phyloP scores from a whole-genome alignment of 2,797 vertebrate species.

The Cheirogaleus major region DNA sequence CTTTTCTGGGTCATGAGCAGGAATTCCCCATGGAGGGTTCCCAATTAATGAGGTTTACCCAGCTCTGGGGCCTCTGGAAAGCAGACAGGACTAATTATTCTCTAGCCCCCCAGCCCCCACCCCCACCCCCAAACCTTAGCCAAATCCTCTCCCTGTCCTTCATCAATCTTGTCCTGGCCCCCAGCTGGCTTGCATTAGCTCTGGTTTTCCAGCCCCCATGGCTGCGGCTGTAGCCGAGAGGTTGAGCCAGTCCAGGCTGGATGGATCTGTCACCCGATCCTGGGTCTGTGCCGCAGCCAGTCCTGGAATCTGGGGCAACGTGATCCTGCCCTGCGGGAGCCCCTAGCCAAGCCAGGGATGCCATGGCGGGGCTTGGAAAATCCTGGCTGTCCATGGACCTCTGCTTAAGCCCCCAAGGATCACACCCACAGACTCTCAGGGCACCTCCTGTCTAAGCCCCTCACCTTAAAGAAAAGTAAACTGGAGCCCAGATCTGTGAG shows the following conservation, averaged over 20 bases:
- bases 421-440: slow-evolving; percentile 10
- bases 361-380: slow-evolving; percentile 87
- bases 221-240: slow-evolving; percentile 69
- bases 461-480: slow-evolving; percentile 34
- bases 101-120: not conserved
- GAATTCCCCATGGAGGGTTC: slow-evolving; percentile 66
- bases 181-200: slow-evolving; percentile 92
- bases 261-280: slow-evolving; percentile 91
- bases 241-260: slow-evolving; percentile 89
- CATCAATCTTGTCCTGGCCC: slow-evolving; percentile 86
- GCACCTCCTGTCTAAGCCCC: not conserved
- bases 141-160: slow-evolving; percentile 85
- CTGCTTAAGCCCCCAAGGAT: slow-evolving; percentile 36
- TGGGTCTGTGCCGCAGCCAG: slow-evolving; percentile 87
- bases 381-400: slow-evolving; percentile 65
- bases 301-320: slow-evolving; percentile 90
- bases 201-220: slow-evolving; percentile 87
- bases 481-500: not conserved
- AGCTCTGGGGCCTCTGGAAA: slow-evolving; percentile 57
- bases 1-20: slow-evolving; percentile 69
- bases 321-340: slow-evolving; percentile 85
- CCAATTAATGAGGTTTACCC: slow-evolving; percentile 74
- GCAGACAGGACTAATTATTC: slow-evolving; percentile 77
- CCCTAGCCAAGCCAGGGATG: slow-evolving; percentile 82
- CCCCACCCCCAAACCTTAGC: not conserved